These are phyloP conservation scores for Zosterops japonicus DNA, from an alignment of 2,113 vertebrate genomes.

Conservation along the genomic window DNA sequence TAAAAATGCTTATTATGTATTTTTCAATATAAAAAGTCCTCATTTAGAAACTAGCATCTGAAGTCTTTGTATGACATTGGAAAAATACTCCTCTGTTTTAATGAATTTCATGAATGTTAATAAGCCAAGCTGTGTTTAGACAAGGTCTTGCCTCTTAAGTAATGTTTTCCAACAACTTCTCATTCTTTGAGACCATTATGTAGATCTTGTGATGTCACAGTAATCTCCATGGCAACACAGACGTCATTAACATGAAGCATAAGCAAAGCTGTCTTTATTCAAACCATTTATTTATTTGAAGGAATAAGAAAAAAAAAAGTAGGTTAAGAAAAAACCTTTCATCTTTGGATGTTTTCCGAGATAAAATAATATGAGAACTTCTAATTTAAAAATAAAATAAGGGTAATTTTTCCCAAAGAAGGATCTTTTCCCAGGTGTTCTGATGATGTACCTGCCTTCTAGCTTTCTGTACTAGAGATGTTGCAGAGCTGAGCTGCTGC, in stretches of 20 bases:
- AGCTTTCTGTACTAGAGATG: background rate
- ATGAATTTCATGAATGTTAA: conserved; percentile 19
- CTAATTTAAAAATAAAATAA: background rate
- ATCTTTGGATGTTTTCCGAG: background rate
- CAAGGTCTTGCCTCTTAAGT: conserved; percentile 12
- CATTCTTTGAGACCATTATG: conserved; percentile 29
- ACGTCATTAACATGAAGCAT: background rate
- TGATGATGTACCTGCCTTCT: background rate
- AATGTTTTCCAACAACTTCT: conserved; percentile 25
- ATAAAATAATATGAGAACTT: background rate
- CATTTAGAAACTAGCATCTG: background rate
- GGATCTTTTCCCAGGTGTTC: background rate
- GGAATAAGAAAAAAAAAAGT: background rate
- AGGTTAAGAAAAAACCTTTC: background rate
- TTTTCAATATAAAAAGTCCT: background rate
- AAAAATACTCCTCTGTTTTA: background rate
- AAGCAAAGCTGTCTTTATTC: conserved; percentile 5
- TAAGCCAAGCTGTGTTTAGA: background rate
- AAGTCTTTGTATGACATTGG: background rate
- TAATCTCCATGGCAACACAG: background rate
- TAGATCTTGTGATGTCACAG: conserved; percentile 18
- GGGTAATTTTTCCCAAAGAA: background rate
- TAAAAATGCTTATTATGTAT: background rate
- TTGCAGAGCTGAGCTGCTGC: background rate
- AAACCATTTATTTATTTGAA: background rate